Base-by-base conservation (phyloP, 2,797 vertebrate genomes). In the Ciconia nigra region DNA sequence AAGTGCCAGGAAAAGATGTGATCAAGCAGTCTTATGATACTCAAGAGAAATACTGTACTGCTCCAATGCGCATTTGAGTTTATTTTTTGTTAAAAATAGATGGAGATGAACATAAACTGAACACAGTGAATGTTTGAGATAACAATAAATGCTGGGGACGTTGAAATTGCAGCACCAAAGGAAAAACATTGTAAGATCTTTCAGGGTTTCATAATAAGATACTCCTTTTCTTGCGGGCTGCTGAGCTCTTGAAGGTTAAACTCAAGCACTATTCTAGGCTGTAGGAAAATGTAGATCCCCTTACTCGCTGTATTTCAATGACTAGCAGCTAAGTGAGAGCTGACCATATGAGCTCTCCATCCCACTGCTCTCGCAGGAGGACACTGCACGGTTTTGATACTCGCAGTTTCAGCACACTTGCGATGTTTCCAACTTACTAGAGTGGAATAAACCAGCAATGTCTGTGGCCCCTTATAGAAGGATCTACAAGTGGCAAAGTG, bases 1-100 rank as follows among this genome's bases (percentile, higher is more conserved):
- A 90, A 94, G 76, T 95, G 93, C 95, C 89, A 96, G 96, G 92
- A 96, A 96, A 96, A 94, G 89, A 96, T 66, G 93, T 72, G 92
- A 93, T 78, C 87, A 69, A 58, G 87, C 82, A 83, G 74, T 52
- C 87, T 92, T 62, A 86, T 21, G 84, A 88, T 83, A 89, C 92
- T 92, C 89, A n/a, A 83, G 94, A 96, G 89, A 92, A 95, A 94
- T 55, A 69, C 15, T 65, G 54, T 42, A 14, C 49, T 55, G 69
- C 72, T 93, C 20, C 58, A 71, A 25, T 20, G 42, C 22, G 69
- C 35, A 1, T 51, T 42, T 73, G 46, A 82, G 76, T 85, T 85
- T 94, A 85, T 76, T 89, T 97, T 91, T 74, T 41, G 94, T 86
- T 96, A 91, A 96, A 95, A 97, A 93, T 95, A 96, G 93, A 89